Percentiles rank a stretch among this genome's conserved stretches.
phyloP scores from a whole-genome alignment of 2,888 invertebrate species.

The Camponotus fellah region DNA sequence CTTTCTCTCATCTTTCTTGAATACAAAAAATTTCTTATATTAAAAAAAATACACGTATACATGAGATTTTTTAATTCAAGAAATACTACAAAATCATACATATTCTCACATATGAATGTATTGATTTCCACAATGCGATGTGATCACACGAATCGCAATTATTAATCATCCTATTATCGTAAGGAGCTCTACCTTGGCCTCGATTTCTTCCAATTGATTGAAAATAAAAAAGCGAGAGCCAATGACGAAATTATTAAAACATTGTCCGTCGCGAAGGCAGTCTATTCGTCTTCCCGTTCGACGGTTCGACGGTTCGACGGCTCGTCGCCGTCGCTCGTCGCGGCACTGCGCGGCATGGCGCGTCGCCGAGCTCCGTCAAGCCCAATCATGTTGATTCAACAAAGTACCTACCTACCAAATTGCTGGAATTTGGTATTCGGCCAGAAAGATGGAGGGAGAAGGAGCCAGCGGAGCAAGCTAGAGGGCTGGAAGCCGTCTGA shows the following conservation, averaged over 20 bases:
- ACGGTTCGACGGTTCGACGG: constrained; percentile 17
- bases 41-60: no score
- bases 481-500: constrained; percentile 85
- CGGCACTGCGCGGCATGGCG: constrained; percentile 74
- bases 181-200: not conserved
- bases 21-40: not conserved
- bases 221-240: not conserved
- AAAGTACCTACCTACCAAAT: constrained; percentile 86
- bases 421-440: constrained; percentile 86
- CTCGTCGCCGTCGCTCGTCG: constrained; percentile 49
- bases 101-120: not conserved
- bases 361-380: constrained; percentile 82
- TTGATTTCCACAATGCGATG: not conserved
- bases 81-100: not conserved
- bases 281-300: constrained; percentile 54
- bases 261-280: constrained; percentile 11
- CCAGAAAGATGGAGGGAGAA: constrained; percentile 80
- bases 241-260: constrained; percentile 30
- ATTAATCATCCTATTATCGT: not conserved
- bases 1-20: constrained; percentile 25
- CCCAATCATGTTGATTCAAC: constrained; percentile 86
- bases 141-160: not conserved
- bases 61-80: not conserved
- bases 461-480: constrained; percentile 75
- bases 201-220: not conserved